Base-by-base conservation (phyloP, 2,113 vertebrate genomes). In the Brachypodius melanocephalos region DNA sequence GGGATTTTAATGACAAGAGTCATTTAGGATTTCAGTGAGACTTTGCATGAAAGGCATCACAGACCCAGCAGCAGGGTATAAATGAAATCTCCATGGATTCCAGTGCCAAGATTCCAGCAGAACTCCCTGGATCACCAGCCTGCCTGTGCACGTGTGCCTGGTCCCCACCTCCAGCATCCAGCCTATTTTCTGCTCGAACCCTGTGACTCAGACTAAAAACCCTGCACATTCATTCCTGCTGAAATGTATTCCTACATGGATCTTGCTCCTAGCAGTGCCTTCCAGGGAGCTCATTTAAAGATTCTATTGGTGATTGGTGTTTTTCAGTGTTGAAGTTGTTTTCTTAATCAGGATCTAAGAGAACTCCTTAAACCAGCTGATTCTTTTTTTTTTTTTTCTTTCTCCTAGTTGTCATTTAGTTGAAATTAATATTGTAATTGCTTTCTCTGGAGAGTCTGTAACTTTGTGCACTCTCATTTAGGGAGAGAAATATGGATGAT, bases 361-460 rank as follows among this genome's bases (percentile, higher is more conserved):
- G 14, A 80, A 51, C 15, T 86, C 49, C 75, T 95, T 55, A 28
- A 94, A 49, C 42, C 17, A 46, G 38, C 6, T 66, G 58, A 10
- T 31, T n/a, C 26, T 65, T 17, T 16, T 66, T 22, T n/a, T 22
- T n/a, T 38, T 10, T 38, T 24, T 29, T 5, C 3, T 11, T 52
- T 12, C 40, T 62, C 25, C 52, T 66, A 40, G 51, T 95, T 88
- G 88, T 89, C 83, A 67, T 79, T 91, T 95, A 84, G 78, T 78
- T 93, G 54, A 91, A 95, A 92, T 94, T 94, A 92, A 95, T 92
- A 72, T 62, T n/a, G 25, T 77, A 82, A 93, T 93, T 97, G 54
- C 89, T 92, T 93, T 87, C 88, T 90, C 85, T 49, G 73, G 90
- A 79, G 61, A 57, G n/a, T 36, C 82, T 76, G 14, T 18, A 93